Percentiles rank a stretch among this genome's conserved stretches.
These are phyloP conservation scores for Meteorus cinctellus DNA, from an alignment of 2,888 invertebrate species.

Conservation along the genomic window DNA sequence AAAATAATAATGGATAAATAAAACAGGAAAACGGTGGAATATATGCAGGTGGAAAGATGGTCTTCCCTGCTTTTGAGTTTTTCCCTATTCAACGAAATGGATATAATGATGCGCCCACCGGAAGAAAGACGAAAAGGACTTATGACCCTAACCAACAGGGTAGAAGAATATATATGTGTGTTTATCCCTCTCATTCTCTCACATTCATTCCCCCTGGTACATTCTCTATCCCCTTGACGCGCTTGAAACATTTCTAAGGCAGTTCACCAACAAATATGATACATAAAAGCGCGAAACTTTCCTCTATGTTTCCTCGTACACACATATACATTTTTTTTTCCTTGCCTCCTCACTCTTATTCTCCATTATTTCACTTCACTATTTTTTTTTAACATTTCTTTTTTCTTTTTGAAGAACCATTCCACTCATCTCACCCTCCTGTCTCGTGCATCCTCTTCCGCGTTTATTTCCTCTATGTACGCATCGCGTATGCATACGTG, in stretches of 20 bases:
- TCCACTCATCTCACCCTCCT: not conserved
- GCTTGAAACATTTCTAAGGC: constrained; percentile 29
- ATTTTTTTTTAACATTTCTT: not conserved
- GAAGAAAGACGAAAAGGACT: constrained; percentile 26
- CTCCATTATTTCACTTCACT: not conserved
- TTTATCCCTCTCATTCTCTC: constrained; percentile 18
- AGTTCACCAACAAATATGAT: constrained; percentile 28
- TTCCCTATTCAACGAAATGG: constrained; percentile 33
- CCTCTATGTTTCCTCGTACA: constrained; percentile 11
- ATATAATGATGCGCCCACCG: constrained; percentile 42
- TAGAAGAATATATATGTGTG: constrained; percentile 9
- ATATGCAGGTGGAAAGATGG: constrained; percentile 11
- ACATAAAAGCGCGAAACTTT: constrained; percentile 23
- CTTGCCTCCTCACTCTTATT: constrained; percentile 10
- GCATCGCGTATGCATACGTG: not conserved
- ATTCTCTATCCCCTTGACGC: constrained; percentile 2
- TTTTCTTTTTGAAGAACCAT: not conserved
- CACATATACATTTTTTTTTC: constrained; percentile 2
- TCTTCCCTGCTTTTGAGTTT: not conserved
- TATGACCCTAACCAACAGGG: constrained; percentile 22
- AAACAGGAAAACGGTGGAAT: not conserved
- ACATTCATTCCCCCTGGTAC: not conserved
- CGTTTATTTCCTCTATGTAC: not conserved
- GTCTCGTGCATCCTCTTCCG: not conserved
- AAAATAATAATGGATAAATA: not conserved